Percentiles rank a stretch among this genome's conserved stretches.
Conservation (phyloP, 1,140 invertebrate genomes). For the Sarcophaga bullata region DNA sequence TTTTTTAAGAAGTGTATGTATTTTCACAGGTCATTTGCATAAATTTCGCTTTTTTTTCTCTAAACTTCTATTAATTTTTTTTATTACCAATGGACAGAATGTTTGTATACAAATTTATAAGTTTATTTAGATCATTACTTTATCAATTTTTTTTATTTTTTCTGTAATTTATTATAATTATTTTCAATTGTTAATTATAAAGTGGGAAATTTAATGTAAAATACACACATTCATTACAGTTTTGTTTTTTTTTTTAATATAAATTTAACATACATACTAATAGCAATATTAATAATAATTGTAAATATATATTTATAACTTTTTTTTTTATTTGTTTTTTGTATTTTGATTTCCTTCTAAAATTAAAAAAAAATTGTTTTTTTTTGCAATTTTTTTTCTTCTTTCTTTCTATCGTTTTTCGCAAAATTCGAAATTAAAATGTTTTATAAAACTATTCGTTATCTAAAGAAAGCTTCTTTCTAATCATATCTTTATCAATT, state of each 20-base stretch:
- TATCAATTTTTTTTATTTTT: background rate
- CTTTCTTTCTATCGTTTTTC: too few relatives aligned
- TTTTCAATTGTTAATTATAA: background rate
- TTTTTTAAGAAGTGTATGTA: background rate
- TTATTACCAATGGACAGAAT: conserved; percentile 20
- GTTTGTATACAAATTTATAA: too few relatives aligned
- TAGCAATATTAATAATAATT: background rate
- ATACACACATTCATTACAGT: too few relatives aligned
- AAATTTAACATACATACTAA: background rate
- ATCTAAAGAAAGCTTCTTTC: too few relatives aligned
- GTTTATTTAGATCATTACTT: too few relatives aligned
- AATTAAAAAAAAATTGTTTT: too few relatives aligned
- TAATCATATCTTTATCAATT: too few relatives aligned
- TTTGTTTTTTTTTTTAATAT: background rate
- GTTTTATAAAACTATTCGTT: too few relatives aligned
- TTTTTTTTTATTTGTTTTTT: background rate
- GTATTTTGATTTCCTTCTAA: too few relatives aligned
- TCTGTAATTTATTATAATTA: background rate
- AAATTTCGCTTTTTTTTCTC: background rate
- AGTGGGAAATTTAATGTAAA: background rate
- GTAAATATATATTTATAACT: conserved; percentile 1
- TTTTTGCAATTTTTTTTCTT: background rate
- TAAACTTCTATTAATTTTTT: background rate
- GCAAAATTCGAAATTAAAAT: too few relatives aligned
- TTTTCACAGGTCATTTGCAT: background rate